Percentiles rank a stretch among this genome's conserved stretches.
Conservation (phyloP, 2,888 invertebrate genomes). For the Conus canariensis region DNA sequence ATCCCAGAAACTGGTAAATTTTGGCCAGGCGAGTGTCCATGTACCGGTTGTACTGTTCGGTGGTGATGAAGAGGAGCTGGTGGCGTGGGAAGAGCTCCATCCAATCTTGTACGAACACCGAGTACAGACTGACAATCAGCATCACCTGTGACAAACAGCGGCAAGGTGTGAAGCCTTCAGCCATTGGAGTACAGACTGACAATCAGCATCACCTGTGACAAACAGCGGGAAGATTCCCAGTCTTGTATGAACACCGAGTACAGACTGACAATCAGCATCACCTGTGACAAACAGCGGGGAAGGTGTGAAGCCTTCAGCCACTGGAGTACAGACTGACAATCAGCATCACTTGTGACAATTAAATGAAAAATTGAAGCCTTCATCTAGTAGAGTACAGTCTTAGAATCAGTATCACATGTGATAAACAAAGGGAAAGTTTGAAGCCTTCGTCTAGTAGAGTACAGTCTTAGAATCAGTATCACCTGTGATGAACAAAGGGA, state of each 20-base stretch:
- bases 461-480: conserved; percentile 35
- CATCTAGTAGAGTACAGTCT: conserved; percentile 23
- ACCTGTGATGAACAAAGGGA: not conserved
- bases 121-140: conserved; percentile 39
- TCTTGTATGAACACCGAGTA: conserved; percentile 35
- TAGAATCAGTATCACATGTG: conserved; percentile 27
- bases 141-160: conserved; percentile 34
- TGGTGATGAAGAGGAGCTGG: conserved; percentile 33
- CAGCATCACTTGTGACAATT: conserved; percentile 7
- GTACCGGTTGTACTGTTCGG: conserved; percentile 27
- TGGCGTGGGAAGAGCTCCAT: conserved; percentile 30
- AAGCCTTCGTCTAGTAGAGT: not conserved
- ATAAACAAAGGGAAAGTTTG: too few relatives aligned
- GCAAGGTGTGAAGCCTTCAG: not conserved
- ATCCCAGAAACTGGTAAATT: conserved; percentile 26
- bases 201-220: too few relatives aligned
- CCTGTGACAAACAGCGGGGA: conserved; percentile 20
- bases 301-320: not conserved
- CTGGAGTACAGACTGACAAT: conserved; percentile 31
- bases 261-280: conserved; percentile 41
- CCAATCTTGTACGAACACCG: conserved; percentile 38
- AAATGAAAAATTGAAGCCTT: too few relatives aligned
- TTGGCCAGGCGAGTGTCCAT: conserved; percentile 13
- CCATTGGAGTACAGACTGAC: not conserved
- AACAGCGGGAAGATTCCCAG: conserved; percentile 18